These are phyloP conservation scores for Camelus dromedarius DNA, from an alignment of 2,113 vertebrate genomes.

Conservation along the genomic window DNA sequence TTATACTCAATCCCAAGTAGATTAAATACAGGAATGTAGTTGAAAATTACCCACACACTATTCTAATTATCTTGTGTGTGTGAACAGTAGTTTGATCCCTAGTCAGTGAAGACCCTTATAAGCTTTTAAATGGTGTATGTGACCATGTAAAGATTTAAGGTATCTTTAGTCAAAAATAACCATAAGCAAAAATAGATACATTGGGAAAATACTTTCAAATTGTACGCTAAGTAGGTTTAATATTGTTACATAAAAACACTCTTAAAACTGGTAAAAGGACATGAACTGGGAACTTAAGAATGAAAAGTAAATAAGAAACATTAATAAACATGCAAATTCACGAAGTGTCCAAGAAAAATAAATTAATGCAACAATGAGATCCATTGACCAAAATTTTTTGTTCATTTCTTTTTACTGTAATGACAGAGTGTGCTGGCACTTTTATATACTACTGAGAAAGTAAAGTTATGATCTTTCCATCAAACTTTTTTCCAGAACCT, in stretches of 20 bases:
- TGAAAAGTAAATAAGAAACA: conserved; percentile 3
- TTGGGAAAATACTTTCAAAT: not conserved
- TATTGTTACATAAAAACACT: not conserved
- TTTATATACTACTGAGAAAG: not conserved
- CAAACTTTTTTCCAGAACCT: not conserved
- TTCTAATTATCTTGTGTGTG: not conserved
- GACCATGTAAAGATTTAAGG: not conserved
- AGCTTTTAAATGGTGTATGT: not conserved
- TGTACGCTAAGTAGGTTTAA: not conserved
- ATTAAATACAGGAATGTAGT: not conserved
- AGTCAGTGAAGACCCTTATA: not conserved
- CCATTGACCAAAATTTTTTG: not conserved
- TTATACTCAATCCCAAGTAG: not conserved
- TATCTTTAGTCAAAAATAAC: not conserved
- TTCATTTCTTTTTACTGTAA: not conserved
- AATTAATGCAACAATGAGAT: conserved; percentile 13
- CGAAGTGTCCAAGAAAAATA: not conserved
- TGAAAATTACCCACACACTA: not conserved
- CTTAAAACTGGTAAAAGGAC: not conserved
- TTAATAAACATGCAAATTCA: not conserved
- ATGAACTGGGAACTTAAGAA: not conserved
- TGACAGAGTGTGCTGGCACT: not conserved
- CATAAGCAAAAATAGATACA: not conserved
- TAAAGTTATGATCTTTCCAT: not conserved
- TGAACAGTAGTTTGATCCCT: conserved; percentile 11